Percentiles rank a stretch among this genome's conserved stretches.
These are phyloP conservation scores for Boulengeromyrus knoepffleri DNA, from an alignment of 2,113 vertebrate species.

Conservation along the genomic window DNA sequence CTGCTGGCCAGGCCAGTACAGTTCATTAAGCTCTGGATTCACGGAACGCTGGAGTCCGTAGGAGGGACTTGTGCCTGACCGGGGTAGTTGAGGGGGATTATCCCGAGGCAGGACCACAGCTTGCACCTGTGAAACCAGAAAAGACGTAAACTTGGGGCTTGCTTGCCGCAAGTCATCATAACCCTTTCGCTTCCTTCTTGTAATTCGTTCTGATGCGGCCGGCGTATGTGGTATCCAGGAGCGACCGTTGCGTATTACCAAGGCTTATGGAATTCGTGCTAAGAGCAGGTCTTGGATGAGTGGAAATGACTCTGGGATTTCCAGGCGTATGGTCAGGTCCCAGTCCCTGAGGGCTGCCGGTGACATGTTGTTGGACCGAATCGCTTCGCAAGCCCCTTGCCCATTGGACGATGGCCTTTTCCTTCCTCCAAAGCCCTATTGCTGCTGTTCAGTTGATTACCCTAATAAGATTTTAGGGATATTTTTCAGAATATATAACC, in stretches of 20 bases:
- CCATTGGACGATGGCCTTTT: background rate
- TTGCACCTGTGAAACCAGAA: background rate
- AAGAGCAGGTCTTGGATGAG: background rate
- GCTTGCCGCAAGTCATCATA: background rate
- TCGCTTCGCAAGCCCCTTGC: background rate
- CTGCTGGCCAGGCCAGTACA: slow-evolving; percentile 17
- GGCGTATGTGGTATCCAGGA: background rate
- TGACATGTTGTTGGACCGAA: background rate
- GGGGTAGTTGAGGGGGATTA: background rate
- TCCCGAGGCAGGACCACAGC: background rate
- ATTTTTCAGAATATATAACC: background rate
- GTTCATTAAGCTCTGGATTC: slow-evolving; percentile 22
- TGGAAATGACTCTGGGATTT: background rate
- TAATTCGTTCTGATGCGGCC: background rate
- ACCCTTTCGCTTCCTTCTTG: background rate
- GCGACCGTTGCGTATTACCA: background rate
- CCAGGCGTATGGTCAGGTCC: background rate
- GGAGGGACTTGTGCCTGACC: background rate
- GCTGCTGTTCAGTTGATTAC: background rate
- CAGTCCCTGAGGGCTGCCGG: background rate
- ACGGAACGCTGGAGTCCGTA: slow-evolving; percentile 12
- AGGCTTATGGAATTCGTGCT: background rate
- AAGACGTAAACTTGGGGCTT: background rate
- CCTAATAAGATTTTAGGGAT: background rate
- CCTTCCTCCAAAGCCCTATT: background rate